Evolutionary conservation across 2,113 vertebrate species (phyloP), one percentile per base, ranked within the genome.

Genomic region (Myotis yumanensis): DNA sequence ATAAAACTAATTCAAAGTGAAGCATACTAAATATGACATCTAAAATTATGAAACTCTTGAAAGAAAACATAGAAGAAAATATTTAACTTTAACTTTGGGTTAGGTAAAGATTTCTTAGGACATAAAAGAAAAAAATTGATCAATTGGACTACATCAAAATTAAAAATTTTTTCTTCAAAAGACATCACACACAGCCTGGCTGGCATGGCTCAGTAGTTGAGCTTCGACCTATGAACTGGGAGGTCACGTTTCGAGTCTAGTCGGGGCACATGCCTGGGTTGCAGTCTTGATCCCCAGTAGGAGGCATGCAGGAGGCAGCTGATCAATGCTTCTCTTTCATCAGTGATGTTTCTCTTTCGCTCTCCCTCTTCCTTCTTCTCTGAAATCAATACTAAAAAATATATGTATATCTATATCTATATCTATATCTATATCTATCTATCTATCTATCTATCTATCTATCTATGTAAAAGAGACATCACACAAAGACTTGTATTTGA

Each of bases 101-200:
- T 54, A 85, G 43, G 57, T 25, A 86, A 89, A 68, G 46, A 48
- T 66, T 83, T 95, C 87, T 88, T 90, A 83, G 71, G 15, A 54
- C n/a, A 81, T 72, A 64, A 35, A 79, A 71, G 52, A 11, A 77
- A 89, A 86, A 90, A 71, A 2, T 81, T 73, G 40, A 46, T 46
- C 85, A 51, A 54, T 37, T 83, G 35, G 35, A 90, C 4, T 69
- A 83, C 10, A 71, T 51, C 28, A 59, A 90, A 77, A 87, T 73
- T 40, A 75, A 66, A 30, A 2, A 25, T 79, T 12, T 82, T 35
- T 16, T 54, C 40, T 77, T 88, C 52, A 72, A 79, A 96, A 88
- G 77, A 66, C 16, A n/a, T 57, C 28, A 25, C 52, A 35, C 23
- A 84, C 90, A 77, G 32, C 48, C 64, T 81, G 57, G 57, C 57